These are phyloP conservation scores for Heliconius sara DNA, from an alignment of 2,888 invertebrate genomes.

Conservation along the genomic window DNA sequence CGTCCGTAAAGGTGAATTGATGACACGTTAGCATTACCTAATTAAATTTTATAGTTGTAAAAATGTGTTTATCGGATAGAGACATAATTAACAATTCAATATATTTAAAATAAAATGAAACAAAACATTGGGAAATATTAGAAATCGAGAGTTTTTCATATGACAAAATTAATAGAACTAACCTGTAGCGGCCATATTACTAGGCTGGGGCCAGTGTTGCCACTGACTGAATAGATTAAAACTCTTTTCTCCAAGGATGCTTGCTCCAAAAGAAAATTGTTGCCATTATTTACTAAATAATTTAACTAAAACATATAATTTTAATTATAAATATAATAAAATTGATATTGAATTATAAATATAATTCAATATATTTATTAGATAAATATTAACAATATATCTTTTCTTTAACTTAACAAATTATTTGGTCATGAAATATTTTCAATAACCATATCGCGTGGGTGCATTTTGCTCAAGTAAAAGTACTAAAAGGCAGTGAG, in stretches of 20 bases:
- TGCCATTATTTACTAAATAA: constrained; percentile 22
- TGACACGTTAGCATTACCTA: constrained; percentile 81
- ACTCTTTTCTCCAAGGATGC: constrained; percentile 24
- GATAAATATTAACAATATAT: neutral
- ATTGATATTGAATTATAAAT: neutral
- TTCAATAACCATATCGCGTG: no score
- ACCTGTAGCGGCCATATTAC: constrained; percentile 90
- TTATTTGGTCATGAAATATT: no score
- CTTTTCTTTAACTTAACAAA: neutral
- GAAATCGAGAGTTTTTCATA: constrained; percentile 67
- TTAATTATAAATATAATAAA: neutral
- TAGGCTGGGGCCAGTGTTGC: constrained; percentile 82
- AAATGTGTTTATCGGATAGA: constrained; percentile 31
- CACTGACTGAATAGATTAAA: constrained; percentile 55
- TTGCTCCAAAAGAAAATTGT: constrained; percentile 17
- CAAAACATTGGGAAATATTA: constrained; percentile 47
- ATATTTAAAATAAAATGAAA: constrained; percentile 42
- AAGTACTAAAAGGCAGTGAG: no score
- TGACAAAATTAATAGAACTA: constrained; percentile 84
- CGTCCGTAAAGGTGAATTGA: constrained; percentile 80
- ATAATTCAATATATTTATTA: no score
- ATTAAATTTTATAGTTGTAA: constrained; percentile 32
- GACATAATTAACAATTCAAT: constrained; percentile 37
- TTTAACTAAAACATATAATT: neutral
- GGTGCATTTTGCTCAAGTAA: no score